These are phyloP conservation scores for Lycophotia porphyrea DNA, from an alignment of 2,888 invertebrate species.

Conservation along the genomic window DNA sequence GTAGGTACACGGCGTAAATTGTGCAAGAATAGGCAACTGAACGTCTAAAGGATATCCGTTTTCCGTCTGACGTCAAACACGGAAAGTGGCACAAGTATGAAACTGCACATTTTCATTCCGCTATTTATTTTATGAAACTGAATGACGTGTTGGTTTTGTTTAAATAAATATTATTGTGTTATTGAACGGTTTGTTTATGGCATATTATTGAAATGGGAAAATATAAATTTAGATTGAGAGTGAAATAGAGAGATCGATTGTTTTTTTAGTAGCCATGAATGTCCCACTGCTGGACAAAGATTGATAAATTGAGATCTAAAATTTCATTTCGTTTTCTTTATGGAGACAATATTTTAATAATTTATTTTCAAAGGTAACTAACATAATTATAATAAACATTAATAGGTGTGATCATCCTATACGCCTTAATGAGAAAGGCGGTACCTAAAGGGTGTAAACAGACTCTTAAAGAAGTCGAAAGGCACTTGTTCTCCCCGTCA, in stretches of 20 bases:
- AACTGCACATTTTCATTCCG: slow-evolving; percentile 27
- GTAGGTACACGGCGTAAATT: slow-evolving; percentile 19
- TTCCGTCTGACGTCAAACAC: slow-evolving; percentile 46
- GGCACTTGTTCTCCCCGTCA: no score
- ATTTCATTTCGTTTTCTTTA: background rate
- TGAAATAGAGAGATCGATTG: background rate
- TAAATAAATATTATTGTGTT: background rate
- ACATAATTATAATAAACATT: background rate
- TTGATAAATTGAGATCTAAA: background rate
- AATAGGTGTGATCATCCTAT: background rate
- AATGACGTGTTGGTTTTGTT: background rate
- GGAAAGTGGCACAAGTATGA: slow-evolving; percentile 55
- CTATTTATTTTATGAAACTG: slow-evolving; percentile 8
- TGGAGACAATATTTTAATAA: background rate
- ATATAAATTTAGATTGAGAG: background rate
- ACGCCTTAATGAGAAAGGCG: background rate
- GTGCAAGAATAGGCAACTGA: slow-evolving; percentile 50
- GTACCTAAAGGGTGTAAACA: no score
- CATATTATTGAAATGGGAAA: background rate
- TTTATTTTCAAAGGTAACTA: background rate
- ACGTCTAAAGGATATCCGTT: slow-evolving; percentile 58
- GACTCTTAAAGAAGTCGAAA: no score
- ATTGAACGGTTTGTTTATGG: background rate
- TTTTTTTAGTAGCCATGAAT: no score
- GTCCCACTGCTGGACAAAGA: no score